Base-by-base conservation (phyloP, 2,113 vertebrate species). In the Dipodomys spectabilis region DNA sequence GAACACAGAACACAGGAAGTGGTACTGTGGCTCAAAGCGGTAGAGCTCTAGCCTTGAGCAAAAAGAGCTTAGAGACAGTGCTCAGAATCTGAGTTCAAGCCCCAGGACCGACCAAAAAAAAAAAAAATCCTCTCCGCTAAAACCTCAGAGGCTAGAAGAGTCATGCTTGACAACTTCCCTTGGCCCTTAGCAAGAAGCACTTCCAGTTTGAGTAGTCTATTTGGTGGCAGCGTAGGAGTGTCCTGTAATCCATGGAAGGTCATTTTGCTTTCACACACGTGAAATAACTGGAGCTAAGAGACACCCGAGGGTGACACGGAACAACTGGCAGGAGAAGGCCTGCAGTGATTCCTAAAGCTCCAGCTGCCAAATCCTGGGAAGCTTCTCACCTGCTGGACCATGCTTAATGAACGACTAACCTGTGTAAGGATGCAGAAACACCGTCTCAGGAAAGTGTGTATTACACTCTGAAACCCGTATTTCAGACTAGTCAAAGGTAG, bases 321-420 rank as follows among this genome's bases (percentile, higher is more conserved):
- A 28, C 65, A 68, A n/a, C 65, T 95, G 88, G 65, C 60, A 10
- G 23, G 28, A 45, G 71, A 39, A 68, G 15, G 60, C 75, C 27
- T 73, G 62, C 81, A 2, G 0, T 30, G 90, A 81, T 64, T 78
- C 73, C 49, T 19, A 20, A 73, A 7, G 60, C 44, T n/a, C 82
- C 35, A 16, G 68, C 75, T 85, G 92, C 94, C 92, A 88, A 82
- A 85, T 22, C 82, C 78, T 44, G 20, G 16, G 18, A 30, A 12
- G 49, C 49, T 45, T 82, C 83, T 86, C 44, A 75, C 39, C 77
- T 0, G 22, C 60, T 81, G 32, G 72, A 62, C 83, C 86, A 69
- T 64, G 81, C 45, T 81, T 28, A 67, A 89, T 88, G 72, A 86
- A 23, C 87, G 86, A 91, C 81, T 91, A 86, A 84, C 25, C 30